Conservation (phyloP, 1,140 invertebrate genomes). For the Neodiprion lecontei region DNA sequence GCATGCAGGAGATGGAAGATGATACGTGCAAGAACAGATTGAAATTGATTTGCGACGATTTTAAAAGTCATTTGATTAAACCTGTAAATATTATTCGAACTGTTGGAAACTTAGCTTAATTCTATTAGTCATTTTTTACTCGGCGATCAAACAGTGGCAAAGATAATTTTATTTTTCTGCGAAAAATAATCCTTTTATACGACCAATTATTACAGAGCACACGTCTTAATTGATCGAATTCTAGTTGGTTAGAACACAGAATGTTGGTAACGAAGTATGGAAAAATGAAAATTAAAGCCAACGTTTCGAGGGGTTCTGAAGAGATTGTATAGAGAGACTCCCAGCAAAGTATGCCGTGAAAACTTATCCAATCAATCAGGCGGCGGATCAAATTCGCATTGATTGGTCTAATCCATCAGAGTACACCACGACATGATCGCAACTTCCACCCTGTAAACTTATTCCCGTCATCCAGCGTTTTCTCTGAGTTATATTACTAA, state of each 20-base stretch:
- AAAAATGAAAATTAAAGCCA: no score
- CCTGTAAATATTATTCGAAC: no score
- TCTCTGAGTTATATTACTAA: conserved; percentile 34
- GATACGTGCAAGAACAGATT: no score
- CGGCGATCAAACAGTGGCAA: no score
- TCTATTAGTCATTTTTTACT: no score
- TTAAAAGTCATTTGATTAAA: no score
- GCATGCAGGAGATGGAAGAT: no score
- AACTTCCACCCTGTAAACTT: conserved; percentile 24
- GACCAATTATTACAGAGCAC: no score
- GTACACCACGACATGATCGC: conserved; percentile 26
- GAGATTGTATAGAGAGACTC: background rate
- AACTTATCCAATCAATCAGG: conserved; percentile 45
- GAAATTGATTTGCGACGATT: no score
- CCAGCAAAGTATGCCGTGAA: conserved; percentile 17
- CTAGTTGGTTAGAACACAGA: background rate
- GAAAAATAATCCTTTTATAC: no score
- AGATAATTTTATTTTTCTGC: background rate
- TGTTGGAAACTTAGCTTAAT: no score
- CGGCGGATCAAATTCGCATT: conserved; percentile 31
- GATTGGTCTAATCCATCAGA: conserved; percentile 39
- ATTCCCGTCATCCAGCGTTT: conserved; percentile 19
- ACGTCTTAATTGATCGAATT: background rate
- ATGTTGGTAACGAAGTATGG: background rate
- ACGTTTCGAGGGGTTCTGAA: background rate